A percentile compares a stretch with the other conserved stretches of the same genome.
These are phyloP conservation scores for Mastomys natalensis DNA, from an alignment of 2,113 vertebrate genomes.

Conservation along the genomic window DNA sequence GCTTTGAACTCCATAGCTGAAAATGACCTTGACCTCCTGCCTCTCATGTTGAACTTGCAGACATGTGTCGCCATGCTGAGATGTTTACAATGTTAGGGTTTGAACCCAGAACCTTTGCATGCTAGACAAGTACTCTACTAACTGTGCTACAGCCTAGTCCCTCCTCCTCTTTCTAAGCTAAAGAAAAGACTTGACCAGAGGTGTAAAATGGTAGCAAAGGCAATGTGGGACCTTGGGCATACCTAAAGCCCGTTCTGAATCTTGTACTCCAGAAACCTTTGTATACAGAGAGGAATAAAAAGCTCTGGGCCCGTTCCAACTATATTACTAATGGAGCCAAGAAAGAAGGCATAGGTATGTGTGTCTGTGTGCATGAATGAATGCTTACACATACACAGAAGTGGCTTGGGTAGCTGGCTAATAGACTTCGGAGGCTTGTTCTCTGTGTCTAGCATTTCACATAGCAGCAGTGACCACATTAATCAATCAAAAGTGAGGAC, in stretches of 20 bases:
- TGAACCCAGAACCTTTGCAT: not conserved
- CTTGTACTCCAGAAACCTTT: not conserved
- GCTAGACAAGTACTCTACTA: not conserved
- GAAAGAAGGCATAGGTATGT: not conserved
- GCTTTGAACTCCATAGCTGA: not conserved
- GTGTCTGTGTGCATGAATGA: not conserved
- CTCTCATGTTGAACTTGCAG: not conserved
- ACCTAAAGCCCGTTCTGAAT: not conserved
- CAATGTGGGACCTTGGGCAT: not conserved
- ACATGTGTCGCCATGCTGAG: not conserved
- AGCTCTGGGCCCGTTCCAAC: not conserved
- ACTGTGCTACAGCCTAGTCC: not conserved
- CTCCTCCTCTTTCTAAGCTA: not conserved
- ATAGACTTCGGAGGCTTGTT: not conserved
- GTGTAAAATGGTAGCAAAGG: conserved; percentile 7
- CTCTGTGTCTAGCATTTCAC: not conserved
- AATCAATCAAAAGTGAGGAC: not conserved
- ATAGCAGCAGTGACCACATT: not conserved
- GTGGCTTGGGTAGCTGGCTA: not conserved
- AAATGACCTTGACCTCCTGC: not conserved
- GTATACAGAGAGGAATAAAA: conserved; percentile 39
- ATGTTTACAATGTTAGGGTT: not conserved
- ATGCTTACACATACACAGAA: not conserved
- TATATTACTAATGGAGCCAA: not conserved
- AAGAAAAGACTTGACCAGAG: conserved; percentile 21